Evolutionary conservation across 2,888 invertebrate species (phyloP).

Genomic region (Stenodera caucasica): DNA sequence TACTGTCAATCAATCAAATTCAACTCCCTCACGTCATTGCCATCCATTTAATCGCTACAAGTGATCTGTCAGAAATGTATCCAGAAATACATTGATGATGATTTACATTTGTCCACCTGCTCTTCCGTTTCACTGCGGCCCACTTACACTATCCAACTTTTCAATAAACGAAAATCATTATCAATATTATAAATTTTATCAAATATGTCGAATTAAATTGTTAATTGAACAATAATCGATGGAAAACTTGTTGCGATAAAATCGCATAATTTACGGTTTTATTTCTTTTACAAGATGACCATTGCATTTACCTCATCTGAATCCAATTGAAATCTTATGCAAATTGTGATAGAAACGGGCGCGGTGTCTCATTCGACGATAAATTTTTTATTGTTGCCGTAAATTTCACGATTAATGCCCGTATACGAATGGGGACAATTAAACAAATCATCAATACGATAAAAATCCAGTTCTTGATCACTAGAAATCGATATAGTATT

Average conservation of each 20-base stretch:
- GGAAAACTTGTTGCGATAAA: not conserved
- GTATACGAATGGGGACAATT: constrained; percentile 1
- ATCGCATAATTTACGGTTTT: constrained; percentile 13
- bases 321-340: constrained; percentile 11
- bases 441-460: constrained; percentile 7
- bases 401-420: constrained; percentile 3
- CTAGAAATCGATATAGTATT: not conserved
- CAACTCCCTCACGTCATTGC: not conserved
- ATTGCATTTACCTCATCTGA: constrained; percentile 8
- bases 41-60: constrained; percentile 6
- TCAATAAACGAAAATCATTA: too few species aligned
- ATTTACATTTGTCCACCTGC: constrained; percentile 49
- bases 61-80: constrained; percentile 6
- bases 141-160: constrained; percentile 34
- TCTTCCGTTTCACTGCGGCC: constrained; percentile 49
- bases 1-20: not conserved
- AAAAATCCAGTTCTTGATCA: not conserved
- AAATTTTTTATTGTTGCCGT: constrained; percentile 13
- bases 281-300: constrained; percentile 8
- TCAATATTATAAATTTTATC: too few species aligned
- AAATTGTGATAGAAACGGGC: constrained; percentile 7
- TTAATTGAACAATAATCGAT: constrained; percentile 3
- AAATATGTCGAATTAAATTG: not conserved
- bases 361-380: constrained; percentile 8
- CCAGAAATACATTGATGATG: constrained; percentile 32